phyloP scores from a whole-genome alignment of 2,888 invertebrate genomes.

The Callinectes sapidus region DNA sequence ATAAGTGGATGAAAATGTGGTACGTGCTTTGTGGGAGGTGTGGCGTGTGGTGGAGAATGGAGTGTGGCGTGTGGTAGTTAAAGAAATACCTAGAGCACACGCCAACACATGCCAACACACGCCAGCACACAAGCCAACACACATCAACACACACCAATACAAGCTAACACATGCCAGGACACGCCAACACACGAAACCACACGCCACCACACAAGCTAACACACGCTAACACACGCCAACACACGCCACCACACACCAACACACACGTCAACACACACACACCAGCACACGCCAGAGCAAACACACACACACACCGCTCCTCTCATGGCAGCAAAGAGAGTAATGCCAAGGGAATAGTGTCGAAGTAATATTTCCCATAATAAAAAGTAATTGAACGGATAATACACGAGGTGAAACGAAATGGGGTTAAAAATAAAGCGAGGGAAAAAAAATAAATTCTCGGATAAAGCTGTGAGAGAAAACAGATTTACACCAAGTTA shows the following conservation, averaged over 20 bases:
- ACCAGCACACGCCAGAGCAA: background rate
- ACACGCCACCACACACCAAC: background rate
- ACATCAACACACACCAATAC: background rate
- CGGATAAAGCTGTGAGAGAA: background rate
- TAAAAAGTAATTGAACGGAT: background rate
- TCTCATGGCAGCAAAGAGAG: background rate
- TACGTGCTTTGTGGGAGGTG: no score
- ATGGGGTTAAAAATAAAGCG: background rate
- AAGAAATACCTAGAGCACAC: no score
- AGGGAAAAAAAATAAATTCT: background rate
- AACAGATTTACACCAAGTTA: background rate
- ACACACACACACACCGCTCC: background rate
- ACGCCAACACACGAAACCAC: slow-evolving; percentile 15
- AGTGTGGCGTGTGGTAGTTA: no score
- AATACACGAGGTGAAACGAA: background rate
- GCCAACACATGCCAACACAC: no score
- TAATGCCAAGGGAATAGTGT: background rate
- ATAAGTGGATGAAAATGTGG: no score
- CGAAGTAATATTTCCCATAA: background rate
- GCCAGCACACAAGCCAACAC: no score
- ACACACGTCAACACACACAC: background rate
- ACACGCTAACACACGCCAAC: background rate
- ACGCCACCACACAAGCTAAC: background rate
- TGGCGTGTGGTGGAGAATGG: no score
- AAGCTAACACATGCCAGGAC: background rate